phyloP scores from a whole-genome alignment of 2,797 vertebrate species.

The Neosilurus hyrtlii region DNA sequence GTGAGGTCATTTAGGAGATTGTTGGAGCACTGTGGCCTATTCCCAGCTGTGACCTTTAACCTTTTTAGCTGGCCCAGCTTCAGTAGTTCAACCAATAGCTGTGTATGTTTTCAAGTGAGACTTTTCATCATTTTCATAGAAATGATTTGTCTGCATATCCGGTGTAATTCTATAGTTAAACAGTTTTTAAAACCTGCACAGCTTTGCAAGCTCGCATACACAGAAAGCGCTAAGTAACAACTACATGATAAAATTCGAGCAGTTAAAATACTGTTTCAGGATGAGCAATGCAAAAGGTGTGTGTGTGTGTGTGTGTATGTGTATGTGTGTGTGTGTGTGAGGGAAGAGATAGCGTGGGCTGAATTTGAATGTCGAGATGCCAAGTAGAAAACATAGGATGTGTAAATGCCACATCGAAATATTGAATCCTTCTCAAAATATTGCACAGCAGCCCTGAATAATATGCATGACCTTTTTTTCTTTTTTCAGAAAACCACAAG shows the following conservation, averaged over 20 bases:
- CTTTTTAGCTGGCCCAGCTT: conserved; percentile 41
- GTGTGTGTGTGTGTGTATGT: conserved; percentile 36
- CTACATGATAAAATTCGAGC: conserved; percentile 10
- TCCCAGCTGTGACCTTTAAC: conserved; percentile 55
- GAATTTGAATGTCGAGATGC: conserved; percentile 56
- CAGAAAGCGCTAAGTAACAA: neutral
- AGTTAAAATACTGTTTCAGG: conserved; percentile 35
- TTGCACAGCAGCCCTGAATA: conserved; percentile 48
- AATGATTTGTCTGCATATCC: neutral
- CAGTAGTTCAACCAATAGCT: conserved; percentile 3
- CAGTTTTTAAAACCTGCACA: no score
- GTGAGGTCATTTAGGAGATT: neutral
- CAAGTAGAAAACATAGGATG: conserved; percentile 56
- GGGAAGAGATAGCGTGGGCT: conserved; percentile 50
- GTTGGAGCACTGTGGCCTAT: neutral
- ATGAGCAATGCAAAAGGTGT: conserved; percentile 33
- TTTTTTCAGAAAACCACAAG: conserved; percentile 79
- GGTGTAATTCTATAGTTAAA: neutral
- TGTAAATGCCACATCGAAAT: conserved; percentile 63
- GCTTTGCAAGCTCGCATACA: neutral
- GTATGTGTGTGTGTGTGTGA: neutral
- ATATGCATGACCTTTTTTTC: conserved; percentile 47
- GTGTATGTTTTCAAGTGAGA: neutral
- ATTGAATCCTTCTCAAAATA: conserved; percentile 53
- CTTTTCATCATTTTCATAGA: neutral